phyloP scores from a whole-genome alignment of 2,797 vertebrate genomes.

The Myotis vivesi region DNA sequence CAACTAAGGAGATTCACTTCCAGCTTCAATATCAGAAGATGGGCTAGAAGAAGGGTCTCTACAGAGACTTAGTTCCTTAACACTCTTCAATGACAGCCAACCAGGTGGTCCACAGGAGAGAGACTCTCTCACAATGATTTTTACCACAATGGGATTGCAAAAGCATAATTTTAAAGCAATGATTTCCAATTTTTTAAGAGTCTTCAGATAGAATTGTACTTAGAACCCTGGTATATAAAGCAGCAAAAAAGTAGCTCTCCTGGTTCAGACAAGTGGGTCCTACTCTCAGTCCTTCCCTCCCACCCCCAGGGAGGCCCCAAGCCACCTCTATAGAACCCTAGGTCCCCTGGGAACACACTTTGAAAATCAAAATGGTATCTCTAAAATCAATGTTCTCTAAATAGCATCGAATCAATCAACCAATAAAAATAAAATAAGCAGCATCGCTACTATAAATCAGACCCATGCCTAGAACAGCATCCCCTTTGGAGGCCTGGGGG shows the following conservation, averaged over 20 bases:
- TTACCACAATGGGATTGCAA: neutral
- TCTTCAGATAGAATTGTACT: neutral
- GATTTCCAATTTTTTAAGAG: neutral
- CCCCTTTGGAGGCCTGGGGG: neutral
- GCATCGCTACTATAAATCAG: neutral
- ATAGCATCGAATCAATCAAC: neutral
- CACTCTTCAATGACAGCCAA: neutral
- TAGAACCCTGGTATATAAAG: neutral
- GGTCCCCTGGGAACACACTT: neutral
- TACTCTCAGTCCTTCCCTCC: fast-evolving
- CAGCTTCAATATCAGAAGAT: neutral
- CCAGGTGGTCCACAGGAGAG: neutral
- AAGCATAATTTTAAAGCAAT: constrained; percentile 1
- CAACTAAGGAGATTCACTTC: neutral
- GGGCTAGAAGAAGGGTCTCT: neutral
- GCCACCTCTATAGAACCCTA: neutral
- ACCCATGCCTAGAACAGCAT: neutral
- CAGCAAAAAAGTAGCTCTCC: neutral
- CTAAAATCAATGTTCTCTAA: constrained; percentile 2
- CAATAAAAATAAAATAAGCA: neutral
- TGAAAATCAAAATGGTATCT: neutral
- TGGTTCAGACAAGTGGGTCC: neutral
- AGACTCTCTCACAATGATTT: neutral
- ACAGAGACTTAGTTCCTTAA: neutral
- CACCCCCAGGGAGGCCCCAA: neutral